Conservation (phyloP, 2,888 invertebrate genomes). For the Oxycera nigricornis region DNA sequence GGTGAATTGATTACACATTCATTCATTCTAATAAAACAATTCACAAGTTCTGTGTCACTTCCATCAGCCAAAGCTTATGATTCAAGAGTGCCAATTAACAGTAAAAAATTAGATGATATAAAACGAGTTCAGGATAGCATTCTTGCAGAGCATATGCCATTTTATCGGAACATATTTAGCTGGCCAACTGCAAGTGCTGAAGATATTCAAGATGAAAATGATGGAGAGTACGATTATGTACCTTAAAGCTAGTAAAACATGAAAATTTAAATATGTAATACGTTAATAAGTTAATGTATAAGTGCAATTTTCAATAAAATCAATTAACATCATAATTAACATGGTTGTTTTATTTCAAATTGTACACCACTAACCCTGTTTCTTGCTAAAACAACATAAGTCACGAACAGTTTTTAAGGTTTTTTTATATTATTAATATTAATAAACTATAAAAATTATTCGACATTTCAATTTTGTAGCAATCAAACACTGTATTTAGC, state of each 20-base stretch:
- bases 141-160: too few relatives aligned
- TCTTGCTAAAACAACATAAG: background rate
- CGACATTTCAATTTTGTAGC: background rate
- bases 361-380: too few relatives aligned
- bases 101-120: background rate
- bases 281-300: too few relatives aligned
- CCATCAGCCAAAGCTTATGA: background rate
- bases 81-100: background rate
- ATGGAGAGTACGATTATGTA: background rate
- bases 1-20: too few relatives aligned
- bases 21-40: slow-evolving; percentile 11
- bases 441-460: background rate
- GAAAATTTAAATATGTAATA: background rate
- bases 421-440: background rate
- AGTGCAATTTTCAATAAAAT: slow-evolving; percentile 1
- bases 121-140: too few relatives aligned
- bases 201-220: too few relatives aligned
- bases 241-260: background rate
- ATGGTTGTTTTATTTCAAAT: slow-evolving; percentile 19
- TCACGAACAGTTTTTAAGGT: background rate
- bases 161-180: background rate
- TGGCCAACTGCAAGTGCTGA: too few relatives aligned
- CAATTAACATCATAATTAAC: background rate
- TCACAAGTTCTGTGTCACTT: slow-evolving; percentile 28
- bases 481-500: background rate